Conservation (phyloP, 2,888 invertebrate species). For the Hydraecia micacea region DNA sequence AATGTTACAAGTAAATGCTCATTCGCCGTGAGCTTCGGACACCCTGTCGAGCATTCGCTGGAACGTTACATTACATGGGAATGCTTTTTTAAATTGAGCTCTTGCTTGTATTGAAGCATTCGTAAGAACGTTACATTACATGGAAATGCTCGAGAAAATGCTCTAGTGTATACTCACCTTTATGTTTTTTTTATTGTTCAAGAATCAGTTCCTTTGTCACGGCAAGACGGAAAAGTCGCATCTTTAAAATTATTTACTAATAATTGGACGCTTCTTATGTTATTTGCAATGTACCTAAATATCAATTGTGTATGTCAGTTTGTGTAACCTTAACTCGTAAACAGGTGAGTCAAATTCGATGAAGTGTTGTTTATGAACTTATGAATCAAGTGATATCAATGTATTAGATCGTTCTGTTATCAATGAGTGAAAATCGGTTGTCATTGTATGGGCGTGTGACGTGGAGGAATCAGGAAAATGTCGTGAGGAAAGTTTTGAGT, state of each 20-base stretch:
- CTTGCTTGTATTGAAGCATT: background rate
- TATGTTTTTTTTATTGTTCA: conserved; percentile 3
- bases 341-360: conserved; percentile 49
- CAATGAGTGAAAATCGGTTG: background rate
- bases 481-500: background rate
- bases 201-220: conserved; percentile 13
- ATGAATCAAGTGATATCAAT: conserved; percentile 44
- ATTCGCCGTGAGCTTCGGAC: background rate
- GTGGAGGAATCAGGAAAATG: background rate
- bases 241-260: background rate
- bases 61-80: background rate
- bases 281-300: background rate
- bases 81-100: background rate
- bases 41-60: background rate
- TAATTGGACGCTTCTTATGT: background rate
- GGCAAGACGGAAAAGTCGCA: conserved; percentile 16
- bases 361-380: conserved; percentile 16
- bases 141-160: background rate
- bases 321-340: conserved; percentile 21
- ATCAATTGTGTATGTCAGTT: conserved; percentile 6
- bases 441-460: background rate
- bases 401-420: conserved; percentile 14
- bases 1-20: background rate
- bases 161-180: background rate
- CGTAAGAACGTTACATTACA: no score